Percentiles rank a stretch among this genome's conserved stretches.
phyloP scores from a whole-genome alignment of 53 echinoderm and acorn worm species.

The Echinometra lucunter region DNA sequence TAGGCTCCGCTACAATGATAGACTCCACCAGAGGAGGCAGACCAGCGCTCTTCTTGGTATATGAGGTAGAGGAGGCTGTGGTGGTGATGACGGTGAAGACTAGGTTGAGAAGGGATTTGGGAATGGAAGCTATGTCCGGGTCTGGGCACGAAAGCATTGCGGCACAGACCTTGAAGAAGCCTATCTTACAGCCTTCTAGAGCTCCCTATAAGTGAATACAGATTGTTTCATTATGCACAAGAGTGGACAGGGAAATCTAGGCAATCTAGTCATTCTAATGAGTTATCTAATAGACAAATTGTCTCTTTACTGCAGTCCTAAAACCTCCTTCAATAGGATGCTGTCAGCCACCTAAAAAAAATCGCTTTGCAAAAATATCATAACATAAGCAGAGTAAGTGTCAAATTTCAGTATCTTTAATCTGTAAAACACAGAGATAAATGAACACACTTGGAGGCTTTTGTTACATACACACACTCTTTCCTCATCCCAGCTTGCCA shows the following conservation, averaged over 20 bases:
- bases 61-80: constrained; percentile 77
- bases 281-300: no score
- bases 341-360: no score
- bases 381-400: no score
- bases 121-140: constrained; percentile 77
- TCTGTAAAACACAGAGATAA: no score
- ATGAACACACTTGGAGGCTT: no score
- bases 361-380: no score
- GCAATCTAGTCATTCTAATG: no score
- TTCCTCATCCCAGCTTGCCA: no score
- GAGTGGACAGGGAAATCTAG: not conserved
- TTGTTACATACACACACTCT: no score
- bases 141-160: constrained; percentile 79
- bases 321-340: no score
- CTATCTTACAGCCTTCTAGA: constrained; percentile 89
- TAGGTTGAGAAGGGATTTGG: constrained; percentile 74
- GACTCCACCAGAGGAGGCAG: constrained; percentile 92
- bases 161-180: constrained; percentile 87
- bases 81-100: constrained; percentile 77
- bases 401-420: no score
- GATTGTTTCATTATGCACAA: not conserved
- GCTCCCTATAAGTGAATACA: constrained; percentile 78
- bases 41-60: constrained; percentile 96
- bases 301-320: no score
- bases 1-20: constrained; percentile 87